Conservation (phyloP, 2,888 invertebrate genomes). For the Andricus quercusramuli region DNA sequence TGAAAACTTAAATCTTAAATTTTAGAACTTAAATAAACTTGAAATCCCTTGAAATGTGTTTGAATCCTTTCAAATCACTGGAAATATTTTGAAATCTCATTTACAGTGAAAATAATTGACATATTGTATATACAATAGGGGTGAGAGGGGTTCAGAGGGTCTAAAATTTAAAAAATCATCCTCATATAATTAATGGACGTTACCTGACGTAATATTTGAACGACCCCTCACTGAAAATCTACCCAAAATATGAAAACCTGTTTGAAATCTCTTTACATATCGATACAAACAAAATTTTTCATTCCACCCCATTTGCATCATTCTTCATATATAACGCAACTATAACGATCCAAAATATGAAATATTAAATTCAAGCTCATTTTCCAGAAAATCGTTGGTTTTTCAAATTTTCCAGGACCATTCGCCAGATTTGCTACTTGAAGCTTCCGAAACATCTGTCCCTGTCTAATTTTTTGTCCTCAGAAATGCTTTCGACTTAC, state of each 20-base stretch:
- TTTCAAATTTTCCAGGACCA: not conserved
- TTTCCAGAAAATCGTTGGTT: slow-evolving; percentile 6
- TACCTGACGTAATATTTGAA: too few relatives aligned
- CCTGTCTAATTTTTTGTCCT: slow-evolving; percentile 63
- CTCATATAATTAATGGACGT: too few relatives aligned
- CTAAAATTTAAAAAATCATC: too few relatives aligned
- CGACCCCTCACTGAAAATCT: too few relatives aligned
- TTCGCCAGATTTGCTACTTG: not conserved
- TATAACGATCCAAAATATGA: not conserved
- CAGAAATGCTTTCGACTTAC: slow-evolving; percentile 39
- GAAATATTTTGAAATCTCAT: too few relatives aligned
- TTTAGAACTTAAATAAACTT: too few relatives aligned
- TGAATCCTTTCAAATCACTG: too few relatives aligned
- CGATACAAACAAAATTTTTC: not conserved
- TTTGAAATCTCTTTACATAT: not conserved
- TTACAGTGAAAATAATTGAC: too few relatives aligned
- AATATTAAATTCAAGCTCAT: not conserved
- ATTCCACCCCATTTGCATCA: not conserved
- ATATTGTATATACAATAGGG: too few relatives aligned
- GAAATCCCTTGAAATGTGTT: too few relatives aligned
- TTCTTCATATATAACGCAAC: not conserved
- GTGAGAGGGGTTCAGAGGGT: too few relatives aligned
- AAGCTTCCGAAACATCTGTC: slow-evolving; percentile 58
- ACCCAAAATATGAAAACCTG: not conserved
- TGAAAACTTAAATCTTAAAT: too few relatives aligned